Evolutionary conservation across 2,888 invertebrate genomes (phyloP), one percentile per base, ranked within the genome.

Genomic region (Dryococelus australis): DNA sequence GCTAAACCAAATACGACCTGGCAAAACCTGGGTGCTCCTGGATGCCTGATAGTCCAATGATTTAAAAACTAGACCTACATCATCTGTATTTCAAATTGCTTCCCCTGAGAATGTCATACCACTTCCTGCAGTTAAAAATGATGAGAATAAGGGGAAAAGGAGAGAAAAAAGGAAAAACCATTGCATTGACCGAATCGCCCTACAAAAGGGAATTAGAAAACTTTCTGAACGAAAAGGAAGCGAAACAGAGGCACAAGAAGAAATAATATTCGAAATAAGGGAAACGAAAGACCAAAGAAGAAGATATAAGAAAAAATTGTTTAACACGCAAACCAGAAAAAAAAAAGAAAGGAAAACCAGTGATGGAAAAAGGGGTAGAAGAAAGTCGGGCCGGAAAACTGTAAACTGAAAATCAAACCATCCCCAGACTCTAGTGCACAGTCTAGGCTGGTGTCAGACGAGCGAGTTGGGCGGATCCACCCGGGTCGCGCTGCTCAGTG

Each of bases 121-220:
- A 28, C 28, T 83, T 83, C 83, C 35, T 35, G 12, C 24, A 43
- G 43, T 83, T 83, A 83, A 83, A 20, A 10, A 83, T 28, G 43
- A 20, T 83, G 83, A n/a, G n/a, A n/a, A n/a, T 28, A 26, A 83
- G 16, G 83, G 28, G 83, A 2, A 83, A 28, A 35, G 28, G 28
- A 28, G 28, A 2, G 43, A 83, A 83, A 28, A 83, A 83, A 65
- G 83, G 83, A 28, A 83, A 83, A 83, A 83, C 43, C n/a, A 28
- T 13, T 83, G 83, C 16, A 8, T 83, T 83, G 83, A 83, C 8
- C 10, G 83, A 43, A 83, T 83, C 16, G 28, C 43, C 83, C 83
- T 83, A 83, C 43, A 83, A 83, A 83, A 83, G 43, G n/a, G 27
- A 83, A 83, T 9, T 83, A 13, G 83, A 28, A 83, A 83, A 35